Base-by-base conservation (phyloP, 1,140 invertebrate genomes). In the Sycophaga agraensis region DNA sequence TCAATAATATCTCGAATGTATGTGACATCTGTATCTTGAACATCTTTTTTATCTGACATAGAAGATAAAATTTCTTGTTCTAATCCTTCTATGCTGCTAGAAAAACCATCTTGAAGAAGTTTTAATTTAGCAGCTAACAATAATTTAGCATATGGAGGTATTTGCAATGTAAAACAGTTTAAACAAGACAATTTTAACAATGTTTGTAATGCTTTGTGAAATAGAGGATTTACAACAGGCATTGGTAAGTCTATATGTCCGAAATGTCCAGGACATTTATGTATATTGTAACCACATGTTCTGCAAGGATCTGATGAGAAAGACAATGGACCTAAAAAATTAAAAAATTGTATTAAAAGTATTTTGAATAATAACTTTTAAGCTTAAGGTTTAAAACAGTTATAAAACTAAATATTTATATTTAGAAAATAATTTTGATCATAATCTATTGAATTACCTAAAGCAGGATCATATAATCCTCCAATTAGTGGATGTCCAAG, bases 221-320 rank as follows among this genome's bases (percentile, higher is more conserved):
- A 94, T 28, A 99, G 68, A 4, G 97, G 96, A 85, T 99, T 98
- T 40, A 94, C 89, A 1, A 96, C 89, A 7, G 93, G 87, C 4
- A 98, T 76, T 3, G 94, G 92, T n/a, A 99, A 80, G 60, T 90
- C 88, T 62, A 99, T 97, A 71, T 98, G 93, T 0, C 97, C 97
- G 82, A 96, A 90, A 80, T 99, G 97, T 4, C 97, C 97, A 1
- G 89, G 86, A 79, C 97, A 99, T 59, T 87, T 81, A 11, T 81
- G 67, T n/a, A 83, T 70, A 63, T 80, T 84, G 59, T 88, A 84
- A 6, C 85, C 83, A 80, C 97, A 99, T 14, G 95, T 98, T 11
- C 78, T 77, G 81, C 97, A 99, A 7, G 85, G 80, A 59, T 93
- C 89, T 72, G 84, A 82, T 63, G 80, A 81, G 2, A 84, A 83